These are phyloP conservation scores for Sinelater perroti DNA, from an alignment of 2,888 invertebrate genomes.

Conservation along the genomic window DNA sequence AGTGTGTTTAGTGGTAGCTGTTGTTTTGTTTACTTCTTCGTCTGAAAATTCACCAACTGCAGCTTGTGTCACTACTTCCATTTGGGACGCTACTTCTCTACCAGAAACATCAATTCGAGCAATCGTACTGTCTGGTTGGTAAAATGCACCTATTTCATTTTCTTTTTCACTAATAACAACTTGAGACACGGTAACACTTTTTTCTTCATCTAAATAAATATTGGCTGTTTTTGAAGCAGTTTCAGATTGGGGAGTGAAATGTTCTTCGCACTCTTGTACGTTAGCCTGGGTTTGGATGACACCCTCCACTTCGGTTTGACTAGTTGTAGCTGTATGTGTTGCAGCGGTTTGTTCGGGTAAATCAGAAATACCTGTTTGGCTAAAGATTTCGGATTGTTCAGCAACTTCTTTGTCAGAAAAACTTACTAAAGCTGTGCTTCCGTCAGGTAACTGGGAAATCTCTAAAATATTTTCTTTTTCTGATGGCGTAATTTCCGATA, in stretches of 20 bases:
- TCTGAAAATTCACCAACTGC: conserved; percentile 1
- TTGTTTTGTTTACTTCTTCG: conserved; percentile 37
- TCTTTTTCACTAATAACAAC: conserved; percentile 63
- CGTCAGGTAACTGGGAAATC: conserved; percentile 29
- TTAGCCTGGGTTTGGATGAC: conserved; percentile 52
- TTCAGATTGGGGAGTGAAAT: conserved; percentile 28
- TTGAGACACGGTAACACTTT: conserved; percentile 62
- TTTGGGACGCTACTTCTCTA: conserved; percentile 62
- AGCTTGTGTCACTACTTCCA: conserved; percentile 50
- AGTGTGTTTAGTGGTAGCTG: conserved; percentile 52
- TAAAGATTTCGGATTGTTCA: conserved; percentile 56
- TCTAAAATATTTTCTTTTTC: conserved; percentile 61
- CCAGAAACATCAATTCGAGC: conserved; percentile 57
- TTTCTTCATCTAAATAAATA: conserved; percentile 58
- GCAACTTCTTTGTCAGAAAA: conserved; percentile 56
- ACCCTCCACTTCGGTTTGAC: conserved; percentile 46
- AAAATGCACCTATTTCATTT: conserved; percentile 50
- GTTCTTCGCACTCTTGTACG: conserved; percentile 57
- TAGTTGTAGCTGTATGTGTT: conserved; percentile 51
- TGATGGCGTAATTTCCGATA: conserved; percentile 63
- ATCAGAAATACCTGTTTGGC: conserved; percentile 43
- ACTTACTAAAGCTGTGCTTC: conserved; percentile 51
- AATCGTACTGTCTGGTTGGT: conserved; percentile 53
- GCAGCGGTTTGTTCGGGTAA: conserved; percentile 47
- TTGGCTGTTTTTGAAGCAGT: conserved; percentile 55